Evolutionary conservation across 2,888 invertebrate genomes (phyloP), one percentile per base, ranked within the genome.

Genomic region (Chalcosyrphus nemorum): DNA sequence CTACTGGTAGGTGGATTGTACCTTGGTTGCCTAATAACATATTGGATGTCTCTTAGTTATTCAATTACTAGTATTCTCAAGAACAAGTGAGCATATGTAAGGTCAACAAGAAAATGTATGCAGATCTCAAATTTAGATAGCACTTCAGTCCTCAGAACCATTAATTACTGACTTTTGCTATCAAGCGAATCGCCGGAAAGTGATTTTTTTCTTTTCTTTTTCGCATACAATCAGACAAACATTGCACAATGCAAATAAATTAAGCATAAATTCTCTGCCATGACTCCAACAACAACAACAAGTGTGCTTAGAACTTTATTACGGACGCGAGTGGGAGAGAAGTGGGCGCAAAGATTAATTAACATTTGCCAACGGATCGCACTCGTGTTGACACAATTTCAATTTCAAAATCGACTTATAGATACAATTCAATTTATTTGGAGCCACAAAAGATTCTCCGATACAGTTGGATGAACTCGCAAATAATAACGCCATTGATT

Each of bases 341-440:
- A 13, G 47, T 66, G 29, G 57, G 66, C 24, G 66, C 29, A 57
- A 41, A 76, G 24, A 35, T 59, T 57, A 76, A 76, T 76, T 66
- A 76, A 50, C 57, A 59, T 43, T 66, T 76, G n/a, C 76, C 59
- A 76, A 68, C 65, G 45, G 63, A 65, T 43, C 21, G 43, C 72
- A 50, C 61, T 72, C 7, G 43, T 70, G 80, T 74, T 75, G 70
- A 59, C 70, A 80, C 80, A 70, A 80, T 80, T 80, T 57, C 63
- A 63, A 70, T 65, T 80, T 57, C n/a, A n/a, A 74, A 59, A 56
- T 52, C 56, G 47, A 68, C 52, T 13, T 24, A 72, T n/a, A n/a
- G n/a, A n/a, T n/a, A 68, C 50, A 63, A 57, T 35, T 80, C 63
- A 70, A 70, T 75, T 77, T 32, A 54, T 65, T 72, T 41, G 32